Evolutionary conservation across 2,113 vertebrate genomes (phyloP).

Genomic region (Typhlomys cinereus): DNA sequence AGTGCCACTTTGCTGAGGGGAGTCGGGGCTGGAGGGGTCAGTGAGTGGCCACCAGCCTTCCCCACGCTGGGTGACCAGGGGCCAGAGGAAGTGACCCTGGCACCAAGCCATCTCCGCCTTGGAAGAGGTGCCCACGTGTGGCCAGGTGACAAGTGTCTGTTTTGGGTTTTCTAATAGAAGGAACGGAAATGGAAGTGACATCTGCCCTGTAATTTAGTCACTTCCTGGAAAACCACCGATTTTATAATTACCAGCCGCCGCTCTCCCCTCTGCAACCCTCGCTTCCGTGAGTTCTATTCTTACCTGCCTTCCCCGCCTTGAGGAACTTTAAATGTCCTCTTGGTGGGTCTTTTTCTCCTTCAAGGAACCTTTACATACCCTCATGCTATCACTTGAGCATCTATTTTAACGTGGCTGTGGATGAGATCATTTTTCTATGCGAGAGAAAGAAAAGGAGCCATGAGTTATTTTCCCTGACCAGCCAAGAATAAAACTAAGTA

Average conservation of each 20-base stretch:
- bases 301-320: conserved; percentile 19
- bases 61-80: background rate
- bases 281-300: conserved; percentile 70
- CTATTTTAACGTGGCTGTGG: conserved; percentile 60
- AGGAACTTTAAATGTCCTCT: conserved; percentile 50
- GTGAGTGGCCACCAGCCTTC: no score
- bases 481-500: conserved; percentile 28
- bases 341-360: conserved; percentile 6
- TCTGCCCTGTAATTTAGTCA: conserved; percentile 63
- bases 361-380: conserved; percentile 15
- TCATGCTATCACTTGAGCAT: background rate
- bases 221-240: conserved; percentile 74
- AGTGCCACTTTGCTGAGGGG: background rate
- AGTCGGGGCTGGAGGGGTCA: background rate
- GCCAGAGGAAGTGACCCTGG: background rate
- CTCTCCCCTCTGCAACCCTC: conserved; percentile 33
- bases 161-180: conserved; percentile 39
- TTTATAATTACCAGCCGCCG: conserved; percentile 60
- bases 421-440: conserved; percentile 44
- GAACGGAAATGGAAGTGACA: conserved; percentile 30
- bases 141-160: background rate
- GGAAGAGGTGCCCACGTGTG: background rate
- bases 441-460: background rate
- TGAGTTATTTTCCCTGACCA: background rate
- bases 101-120: background rate